Conservation (phyloP, 2,797 vertebrate genomes). For the Chaenodraco wilsoni region DNA sequence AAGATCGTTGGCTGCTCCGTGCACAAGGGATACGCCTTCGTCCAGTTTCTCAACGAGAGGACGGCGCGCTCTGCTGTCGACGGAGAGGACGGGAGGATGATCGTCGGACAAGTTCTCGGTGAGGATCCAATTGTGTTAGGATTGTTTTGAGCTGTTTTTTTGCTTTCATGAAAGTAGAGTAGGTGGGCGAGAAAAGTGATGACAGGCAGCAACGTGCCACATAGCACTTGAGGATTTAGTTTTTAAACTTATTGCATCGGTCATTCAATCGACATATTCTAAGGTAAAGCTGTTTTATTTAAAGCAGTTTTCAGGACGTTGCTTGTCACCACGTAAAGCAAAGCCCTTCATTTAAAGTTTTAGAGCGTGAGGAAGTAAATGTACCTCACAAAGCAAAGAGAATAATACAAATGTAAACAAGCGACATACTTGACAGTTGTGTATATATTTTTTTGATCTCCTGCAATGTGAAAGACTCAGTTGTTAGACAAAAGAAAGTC, state of each 20-base stretch:
- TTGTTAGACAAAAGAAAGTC: neutral
- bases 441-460: too few relatives aligned
- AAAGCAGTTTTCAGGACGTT: neutral
- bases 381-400: too few relatives aligned
- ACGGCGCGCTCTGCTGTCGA: slow-evolving; percentile 89
- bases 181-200: too few relatives aligned
- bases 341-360: neutral
- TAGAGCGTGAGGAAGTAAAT: too few relatives aligned
- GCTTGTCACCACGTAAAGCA: neutral
- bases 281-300: neutral
- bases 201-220: too few relatives aligned
- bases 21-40: slow-evolving; percentile 96
- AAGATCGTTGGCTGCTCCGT: slow-evolving; percentile 95
- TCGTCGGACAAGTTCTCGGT: slow-evolving; percentile 93
- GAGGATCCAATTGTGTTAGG: slow-evolving; percentile 34
- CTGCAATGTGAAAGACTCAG: neutral
- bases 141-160: neutral
- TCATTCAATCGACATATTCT: too few relatives aligned
- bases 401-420: too few relatives aligned
- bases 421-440: too few relatives aligned
- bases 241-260: too few relatives aligned
- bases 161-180: neutral
- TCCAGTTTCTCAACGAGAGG: slow-evolving; percentile 91
- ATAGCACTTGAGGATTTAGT: too few relatives aligned
- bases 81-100: slow-evolving; percentile 92